A percentile compares a stretch with the other conserved stretches of the same genome.
These are phyloP conservation scores for Metacarcinus magister DNA, from an alignment of 2,888 invertebrate genomes.

Conservation along the genomic window DNA sequence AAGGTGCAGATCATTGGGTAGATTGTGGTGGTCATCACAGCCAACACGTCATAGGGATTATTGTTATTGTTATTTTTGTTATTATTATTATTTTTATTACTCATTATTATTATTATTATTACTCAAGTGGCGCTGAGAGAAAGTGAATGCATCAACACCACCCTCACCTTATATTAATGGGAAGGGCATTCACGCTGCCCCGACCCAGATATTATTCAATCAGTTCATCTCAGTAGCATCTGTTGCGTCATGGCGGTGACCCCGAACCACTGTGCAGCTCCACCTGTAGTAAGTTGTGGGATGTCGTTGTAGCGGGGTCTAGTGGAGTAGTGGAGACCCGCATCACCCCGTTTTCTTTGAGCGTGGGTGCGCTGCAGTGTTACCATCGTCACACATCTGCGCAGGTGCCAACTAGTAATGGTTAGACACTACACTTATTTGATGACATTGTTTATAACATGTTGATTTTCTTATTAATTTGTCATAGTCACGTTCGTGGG, in stretches of 20 bases:
- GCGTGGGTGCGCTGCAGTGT: constrained; percentile 58
- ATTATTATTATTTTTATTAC: too few relatives aligned
- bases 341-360: constrained; percentile 74
- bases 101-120: too few relatives aligned
- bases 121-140: not conserved
- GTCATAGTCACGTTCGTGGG: not conserved
- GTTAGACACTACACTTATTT: not conserved
- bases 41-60: too few relatives aligned
- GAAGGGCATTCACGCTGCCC: not conserved
- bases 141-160: not conserved
- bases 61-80: too few relatives aligned
- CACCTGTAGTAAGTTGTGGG: not conserved
- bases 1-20: not conserved
- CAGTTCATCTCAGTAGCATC: not conserved
- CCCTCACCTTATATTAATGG: not conserved
- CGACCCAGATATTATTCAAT: constrained; percentile 28
- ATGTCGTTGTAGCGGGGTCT: constrained; percentile 54
- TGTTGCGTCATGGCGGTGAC: constrained; percentile 46
- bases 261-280: not conserved
- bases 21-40: not conserved
- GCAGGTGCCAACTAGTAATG: constrained; percentile 33
- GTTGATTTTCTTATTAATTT: not conserved
- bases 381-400: constrained; percentile 16
- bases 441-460: not conserved
- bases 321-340: constrained; percentile 37